Evolutionary conservation across 2,113 vertebrate genomes (phyloP).

Genomic region (Chloropsis hardwickii): DNA sequence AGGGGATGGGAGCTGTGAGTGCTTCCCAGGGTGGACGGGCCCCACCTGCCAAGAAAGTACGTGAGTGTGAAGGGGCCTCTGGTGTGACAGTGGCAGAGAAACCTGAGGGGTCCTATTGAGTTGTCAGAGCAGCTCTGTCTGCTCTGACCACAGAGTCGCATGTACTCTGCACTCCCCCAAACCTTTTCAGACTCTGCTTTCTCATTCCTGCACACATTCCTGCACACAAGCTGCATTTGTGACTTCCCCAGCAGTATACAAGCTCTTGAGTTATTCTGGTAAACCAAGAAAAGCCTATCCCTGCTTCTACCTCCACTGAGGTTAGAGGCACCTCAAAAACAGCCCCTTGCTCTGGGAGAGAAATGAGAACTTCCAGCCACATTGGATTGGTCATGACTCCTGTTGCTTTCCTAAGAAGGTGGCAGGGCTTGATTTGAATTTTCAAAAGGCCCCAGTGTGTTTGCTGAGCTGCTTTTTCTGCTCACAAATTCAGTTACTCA

Average conservation of each 20-base stretch:
- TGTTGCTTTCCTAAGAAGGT: not conserved
- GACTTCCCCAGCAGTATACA: not conserved
- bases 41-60: constrained; percentile 80
- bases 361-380: not conserved
- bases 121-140: not conserved
- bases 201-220: not conserved
- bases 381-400: not conserved
- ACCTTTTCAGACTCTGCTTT: not conserved
- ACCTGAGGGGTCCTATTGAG: not conserved
- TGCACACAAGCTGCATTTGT: not conserved
- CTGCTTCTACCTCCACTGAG: not conserved
- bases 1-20: constrained; percentile 86
- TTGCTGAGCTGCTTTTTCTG: not conserved
- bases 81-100: not conserved
- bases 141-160: not conserved
- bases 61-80: not conserved
- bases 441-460: not conserved
- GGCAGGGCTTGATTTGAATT: not conserved
- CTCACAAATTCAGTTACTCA: not conserved
- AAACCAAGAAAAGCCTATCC: not conserved
- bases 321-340: not conserved
- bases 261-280: not conserved
- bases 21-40: constrained; percentile 89
- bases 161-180: not conserved
- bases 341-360: not conserved